These are phyloP conservation scores for Hemicordylus capensis DNA, from an alignment of 2,113 vertebrate genomes.

Conservation along the genomic window DNA sequence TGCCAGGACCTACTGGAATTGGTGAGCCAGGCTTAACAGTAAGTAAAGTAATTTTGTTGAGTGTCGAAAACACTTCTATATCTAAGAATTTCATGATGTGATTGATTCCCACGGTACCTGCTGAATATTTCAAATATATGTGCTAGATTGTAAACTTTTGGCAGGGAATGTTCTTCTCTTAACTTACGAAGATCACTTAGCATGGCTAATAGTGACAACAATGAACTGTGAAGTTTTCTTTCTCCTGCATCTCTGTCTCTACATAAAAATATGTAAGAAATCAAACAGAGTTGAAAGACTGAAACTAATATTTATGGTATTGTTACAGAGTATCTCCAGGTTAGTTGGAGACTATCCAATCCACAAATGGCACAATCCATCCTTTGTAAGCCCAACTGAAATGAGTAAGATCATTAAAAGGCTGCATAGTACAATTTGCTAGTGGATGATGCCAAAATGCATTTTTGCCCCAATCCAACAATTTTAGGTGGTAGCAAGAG, in stretches of 20 bases:
- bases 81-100: neutral
- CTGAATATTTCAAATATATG: neutral
- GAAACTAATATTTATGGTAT: neutral
- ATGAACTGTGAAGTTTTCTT: neutral
- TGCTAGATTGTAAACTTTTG: neutral
- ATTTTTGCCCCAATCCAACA: neutral
- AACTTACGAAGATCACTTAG: neutral
- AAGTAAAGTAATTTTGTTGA: constrained; percentile 74
- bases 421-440: no score
- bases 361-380: neutral
- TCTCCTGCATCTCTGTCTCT: neutral
- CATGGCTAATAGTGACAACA: neutral
- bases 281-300: neutral
- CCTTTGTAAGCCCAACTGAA: no score
- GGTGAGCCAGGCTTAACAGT: constrained; percentile 85
- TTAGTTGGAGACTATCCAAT: neutral
- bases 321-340: neutral
- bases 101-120: neutral
- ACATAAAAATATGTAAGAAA: neutral
- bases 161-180: neutral
- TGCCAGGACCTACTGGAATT: constrained; percentile 76
- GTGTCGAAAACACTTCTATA: neutral
- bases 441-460: no score
- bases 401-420: neutral
- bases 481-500: neutral